phyloP scores from a whole-genome alignment of 23 tunicate genomes.

The Halocynthia aurantium region DNA sequence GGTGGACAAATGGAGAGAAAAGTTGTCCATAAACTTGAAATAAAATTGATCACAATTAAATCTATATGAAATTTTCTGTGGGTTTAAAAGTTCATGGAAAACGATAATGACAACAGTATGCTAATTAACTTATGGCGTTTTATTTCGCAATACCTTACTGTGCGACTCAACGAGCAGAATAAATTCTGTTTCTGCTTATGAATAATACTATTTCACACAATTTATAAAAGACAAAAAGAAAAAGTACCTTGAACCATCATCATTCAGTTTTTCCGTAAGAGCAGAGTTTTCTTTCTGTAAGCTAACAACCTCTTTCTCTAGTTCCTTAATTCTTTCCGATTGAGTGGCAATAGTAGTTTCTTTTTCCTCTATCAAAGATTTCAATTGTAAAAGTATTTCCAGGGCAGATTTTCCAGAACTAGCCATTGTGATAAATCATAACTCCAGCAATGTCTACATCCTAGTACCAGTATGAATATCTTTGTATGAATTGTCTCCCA shows the following conservation, averaged over 20 bases:
- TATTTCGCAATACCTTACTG: not conserved
- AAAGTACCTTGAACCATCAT: not conserved
- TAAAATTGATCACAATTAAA: no score
- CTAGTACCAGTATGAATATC: no score
- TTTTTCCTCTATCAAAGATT: conserved; percentile 60
- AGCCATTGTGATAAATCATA: not conserved
- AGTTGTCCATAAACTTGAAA: no score
- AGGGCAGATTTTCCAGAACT: conserved; percentile 32
- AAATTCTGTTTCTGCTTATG: not conserved
- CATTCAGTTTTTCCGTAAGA: conserved; percentile 27
- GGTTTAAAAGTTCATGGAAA: not conserved
- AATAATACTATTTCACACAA: not conserved
- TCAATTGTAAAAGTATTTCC: conserved; percentile 44
- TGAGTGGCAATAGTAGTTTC: conserved; percentile 53
- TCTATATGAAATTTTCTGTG: no score
- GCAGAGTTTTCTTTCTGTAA: conserved; percentile 24
- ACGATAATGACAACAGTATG: no score
- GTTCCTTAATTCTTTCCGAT: conserved; percentile 24
- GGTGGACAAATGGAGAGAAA: no score
- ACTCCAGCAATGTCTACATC: not conserved
- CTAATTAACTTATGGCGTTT: not conserved
- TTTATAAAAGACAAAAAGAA: not conserved
- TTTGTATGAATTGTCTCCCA: no score
- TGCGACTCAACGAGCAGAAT: not conserved
- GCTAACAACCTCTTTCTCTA: conserved; percentile 27